Conservation (phyloP, 2,113 vertebrate genomes). For the Trichechus manatus region DNA sequence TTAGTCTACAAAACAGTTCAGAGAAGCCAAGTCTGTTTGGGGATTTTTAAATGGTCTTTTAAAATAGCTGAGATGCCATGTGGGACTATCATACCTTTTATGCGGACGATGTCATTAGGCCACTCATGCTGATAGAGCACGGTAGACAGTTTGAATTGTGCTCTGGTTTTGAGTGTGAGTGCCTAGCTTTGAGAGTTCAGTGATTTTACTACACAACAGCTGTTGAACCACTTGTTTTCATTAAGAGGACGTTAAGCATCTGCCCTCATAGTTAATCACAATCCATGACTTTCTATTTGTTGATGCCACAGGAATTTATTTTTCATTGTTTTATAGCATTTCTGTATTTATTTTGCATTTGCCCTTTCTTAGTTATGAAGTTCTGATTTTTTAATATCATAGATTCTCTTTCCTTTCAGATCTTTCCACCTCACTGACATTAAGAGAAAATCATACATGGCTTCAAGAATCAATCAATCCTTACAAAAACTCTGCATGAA, state of each 20-base stretch:
- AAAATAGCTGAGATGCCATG: not conserved
- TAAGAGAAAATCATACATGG: constrained; percentile 14
- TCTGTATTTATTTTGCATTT: constrained; percentile 53
- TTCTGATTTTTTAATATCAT: not conserved
- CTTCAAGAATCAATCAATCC: not conserved
- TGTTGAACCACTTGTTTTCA: constrained; percentile 58
- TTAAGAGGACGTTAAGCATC: constrained; percentile 70
- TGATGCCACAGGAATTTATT: constrained; percentile 18
- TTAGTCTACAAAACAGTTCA: not conserved
- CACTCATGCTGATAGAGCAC: not conserved
- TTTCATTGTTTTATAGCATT: not conserved
- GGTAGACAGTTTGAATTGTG: not conserved
- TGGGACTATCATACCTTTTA: not conserved
- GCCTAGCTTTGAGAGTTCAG: not conserved
- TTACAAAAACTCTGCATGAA: not conserved
- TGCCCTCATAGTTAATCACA: constrained; percentile 52
- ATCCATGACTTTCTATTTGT: constrained; percentile 8
- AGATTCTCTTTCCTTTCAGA: not conserved
- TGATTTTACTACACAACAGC: constrained; percentile 58
- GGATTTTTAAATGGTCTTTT: constrained; percentile 28
- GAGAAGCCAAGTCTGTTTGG: not conserved
- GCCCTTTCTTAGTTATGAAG: not conserved
- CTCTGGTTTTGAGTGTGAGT: constrained; percentile 16
- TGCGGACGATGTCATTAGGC: not conserved
- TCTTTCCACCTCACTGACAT: not conserved